A percentile compares a stretch with the other conserved stretches of the same genome.
Conservation (phyloP, 2,888 invertebrate species). For the Sphaeridia pumilis region DNA sequence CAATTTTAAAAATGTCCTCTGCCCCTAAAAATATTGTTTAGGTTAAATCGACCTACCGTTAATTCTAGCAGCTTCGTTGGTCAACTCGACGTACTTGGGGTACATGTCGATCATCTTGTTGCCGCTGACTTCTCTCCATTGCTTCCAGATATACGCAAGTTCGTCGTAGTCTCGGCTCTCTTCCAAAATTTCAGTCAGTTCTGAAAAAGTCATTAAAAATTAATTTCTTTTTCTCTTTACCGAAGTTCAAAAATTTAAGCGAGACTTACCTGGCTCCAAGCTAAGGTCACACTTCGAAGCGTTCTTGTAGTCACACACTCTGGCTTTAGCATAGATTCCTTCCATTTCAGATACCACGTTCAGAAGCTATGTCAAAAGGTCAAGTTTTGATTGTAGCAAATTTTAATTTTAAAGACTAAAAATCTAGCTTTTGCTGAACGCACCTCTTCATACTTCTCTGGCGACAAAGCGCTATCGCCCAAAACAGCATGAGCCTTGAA, state of each 20-base stretch:
- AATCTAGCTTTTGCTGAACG: too few species aligned
- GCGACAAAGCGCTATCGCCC: conserved; percentile 59
- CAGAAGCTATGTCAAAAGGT: too few species aligned
- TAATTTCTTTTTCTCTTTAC: too few species aligned
- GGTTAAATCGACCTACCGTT: too few species aligned
- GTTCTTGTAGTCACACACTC: conserved; percentile 65
- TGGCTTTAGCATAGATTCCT: conserved; percentile 61
- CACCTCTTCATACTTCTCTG: conserved; percentile 45
- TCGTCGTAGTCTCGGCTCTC: conserved; percentile 63
- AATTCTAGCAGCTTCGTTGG: conserved; percentile 58
- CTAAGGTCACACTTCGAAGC: conserved; percentile 57
- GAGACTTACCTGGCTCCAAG: conserved; percentile 63
- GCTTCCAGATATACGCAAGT: conserved; percentile 63
- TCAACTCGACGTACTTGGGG: conserved; percentile 63
- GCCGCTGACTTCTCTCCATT: conserved; percentile 68
- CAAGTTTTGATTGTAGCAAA: too few species aligned
- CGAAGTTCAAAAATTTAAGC: too few species aligned
- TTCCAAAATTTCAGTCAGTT: conserved; percentile 56
- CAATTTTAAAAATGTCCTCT: neutral
- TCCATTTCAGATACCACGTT: conserved; percentile 59
- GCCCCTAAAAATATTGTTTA: neutral
- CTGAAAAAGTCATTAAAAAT: conserved; percentile 40
- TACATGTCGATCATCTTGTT: conserved; percentile 62
- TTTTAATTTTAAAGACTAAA: too few species aligned
- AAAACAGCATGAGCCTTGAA: conserved; percentile 60